These are phyloP conservation scores for Xestia ashworthii DNA, from an alignment of 2,888 invertebrate species.

Conservation along the genomic window DNA sequence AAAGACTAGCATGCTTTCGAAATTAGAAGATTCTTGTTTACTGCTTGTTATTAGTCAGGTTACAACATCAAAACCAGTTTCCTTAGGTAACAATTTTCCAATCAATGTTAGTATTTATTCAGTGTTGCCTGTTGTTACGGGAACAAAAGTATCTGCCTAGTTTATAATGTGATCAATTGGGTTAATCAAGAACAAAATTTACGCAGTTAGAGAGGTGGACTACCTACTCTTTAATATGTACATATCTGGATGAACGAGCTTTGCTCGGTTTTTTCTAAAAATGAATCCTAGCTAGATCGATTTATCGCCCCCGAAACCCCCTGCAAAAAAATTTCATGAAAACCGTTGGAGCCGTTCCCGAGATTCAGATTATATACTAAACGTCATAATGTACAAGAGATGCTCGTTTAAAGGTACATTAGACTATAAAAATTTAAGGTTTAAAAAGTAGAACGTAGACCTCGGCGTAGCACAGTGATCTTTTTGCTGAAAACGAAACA, in stretches of 20 bases:
- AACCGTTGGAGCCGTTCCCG: too few relatives aligned
- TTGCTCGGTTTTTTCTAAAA: too few relatives aligned
- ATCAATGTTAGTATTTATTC: neutral
- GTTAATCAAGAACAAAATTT: neutral
- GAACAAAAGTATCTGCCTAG: neutral
- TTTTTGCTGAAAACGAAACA: neutral
- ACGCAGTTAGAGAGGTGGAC: neutral
- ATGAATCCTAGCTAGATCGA: too few relatives aligned
- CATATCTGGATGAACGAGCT: too few relatives aligned
- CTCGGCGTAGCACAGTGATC: accelerated
- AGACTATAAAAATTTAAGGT: neutral
- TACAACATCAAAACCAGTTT: neutral
- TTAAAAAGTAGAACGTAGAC: neutral
- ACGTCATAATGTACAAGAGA: too few relatives aligned
- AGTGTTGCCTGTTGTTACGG: neutral
- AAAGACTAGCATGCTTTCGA: slow-evolving; percentile 7
- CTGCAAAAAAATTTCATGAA: too few relatives aligned
- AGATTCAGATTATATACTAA: too few relatives aligned
- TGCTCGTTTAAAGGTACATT: too few relatives aligned
- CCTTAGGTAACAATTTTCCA: neutral
- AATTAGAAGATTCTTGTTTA: neutral
- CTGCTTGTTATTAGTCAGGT: neutral
- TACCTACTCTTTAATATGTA: neutral
- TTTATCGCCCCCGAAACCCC: too few relatives aligned
- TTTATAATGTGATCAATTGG: neutral